Evolutionary conservation across 2,888 invertebrate species (phyloP).

Genomic region (Nebria brevicollis): DNA sequence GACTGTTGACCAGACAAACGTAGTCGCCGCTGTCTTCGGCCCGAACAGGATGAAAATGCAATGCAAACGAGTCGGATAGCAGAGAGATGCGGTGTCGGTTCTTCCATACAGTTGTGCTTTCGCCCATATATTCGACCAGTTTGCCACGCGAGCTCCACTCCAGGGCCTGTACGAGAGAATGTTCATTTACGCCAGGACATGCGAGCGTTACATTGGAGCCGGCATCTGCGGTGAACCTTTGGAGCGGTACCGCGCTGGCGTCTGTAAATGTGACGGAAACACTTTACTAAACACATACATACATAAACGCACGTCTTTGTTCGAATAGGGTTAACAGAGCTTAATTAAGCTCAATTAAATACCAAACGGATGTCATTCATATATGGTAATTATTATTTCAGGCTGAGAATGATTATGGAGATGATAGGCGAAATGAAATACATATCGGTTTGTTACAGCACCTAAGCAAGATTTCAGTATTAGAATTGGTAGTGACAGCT

Average conservation of each 20-base stretch:
- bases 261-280: slow-evolving; percentile 41
- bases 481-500: slow-evolving; percentile 3
- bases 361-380: slow-evolving; percentile 22
- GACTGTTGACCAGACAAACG: slow-evolving; percentile 74
- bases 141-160: slow-evolving; percentile 69
- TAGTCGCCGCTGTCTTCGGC: slow-evolving; percentile 75
- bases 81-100: slow-evolving; percentile 68
- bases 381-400: neutral
- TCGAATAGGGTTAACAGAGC: neutral
- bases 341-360: slow-evolving; percentile 42
- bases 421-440: neutral
- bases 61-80: slow-evolving; percentile 69
- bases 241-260: slow-evolving; percentile 39
- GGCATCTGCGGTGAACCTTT: slow-evolving; percentile 62
- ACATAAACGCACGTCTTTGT: slow-evolving; percentile 3
- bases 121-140: slow-evolving; percentile 66
- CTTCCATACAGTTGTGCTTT: slow-evolving; percentile 66
- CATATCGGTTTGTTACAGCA: neutral
- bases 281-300: slow-evolving; percentile 26
- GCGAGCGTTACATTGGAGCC: slow-evolving; percentile 73
- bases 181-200: slow-evolving; percentile 76
- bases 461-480: neutral
- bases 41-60: slow-evolving; percentile 71
- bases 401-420: neutral
- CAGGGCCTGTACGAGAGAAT: slow-evolving; percentile 71